Percentiles rank a stretch among this genome's conserved stretches.
phyloP scores from a whole-genome alignment of 92 coral and sea anemone genomes.

The Porites divaricata region DNA sequence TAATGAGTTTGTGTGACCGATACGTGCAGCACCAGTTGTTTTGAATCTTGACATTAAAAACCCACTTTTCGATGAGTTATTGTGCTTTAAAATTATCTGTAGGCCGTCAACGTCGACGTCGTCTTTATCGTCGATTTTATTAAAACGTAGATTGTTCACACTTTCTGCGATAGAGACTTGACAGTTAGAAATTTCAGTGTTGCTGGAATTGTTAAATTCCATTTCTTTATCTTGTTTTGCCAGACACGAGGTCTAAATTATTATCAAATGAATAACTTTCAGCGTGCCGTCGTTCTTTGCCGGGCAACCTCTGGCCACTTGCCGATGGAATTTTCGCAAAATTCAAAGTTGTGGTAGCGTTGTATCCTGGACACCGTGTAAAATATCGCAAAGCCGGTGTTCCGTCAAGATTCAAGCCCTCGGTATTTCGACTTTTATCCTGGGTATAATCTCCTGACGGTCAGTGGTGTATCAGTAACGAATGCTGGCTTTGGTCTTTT shows the following conservation, averaged over 20 bases:
- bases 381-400: not conserved
- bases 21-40: constrained; percentile 1
- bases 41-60: not conserved
- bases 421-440: constrained; percentile 1
- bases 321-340: not conserved
- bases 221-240: not conserved
- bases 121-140: not conserved
- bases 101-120: too few species aligned
- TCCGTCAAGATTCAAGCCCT: constrained; percentile 5
- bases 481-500: constrained; percentile 1
- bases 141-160: constrained; percentile 10
- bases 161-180: constrained; percentile 22
- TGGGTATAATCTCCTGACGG: not conserved
- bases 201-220: not conserved
- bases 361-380: not conserved
- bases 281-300: not conserved
- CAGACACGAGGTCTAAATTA: not conserved
- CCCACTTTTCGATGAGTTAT: not conserved
- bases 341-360: not conserved
- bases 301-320: not conserved
- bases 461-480: not conserved
- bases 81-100: not conserved
- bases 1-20: constrained; percentile 2
- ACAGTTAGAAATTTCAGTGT: constrained; percentile 10
- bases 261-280: constrained; percentile 2